Percentiles rank a stretch among this genome's conserved stretches.
Evolutionary conservation across 2,888 invertebrate genomes (phyloP).

Genomic region (Drosophila demipolita): DNA sequence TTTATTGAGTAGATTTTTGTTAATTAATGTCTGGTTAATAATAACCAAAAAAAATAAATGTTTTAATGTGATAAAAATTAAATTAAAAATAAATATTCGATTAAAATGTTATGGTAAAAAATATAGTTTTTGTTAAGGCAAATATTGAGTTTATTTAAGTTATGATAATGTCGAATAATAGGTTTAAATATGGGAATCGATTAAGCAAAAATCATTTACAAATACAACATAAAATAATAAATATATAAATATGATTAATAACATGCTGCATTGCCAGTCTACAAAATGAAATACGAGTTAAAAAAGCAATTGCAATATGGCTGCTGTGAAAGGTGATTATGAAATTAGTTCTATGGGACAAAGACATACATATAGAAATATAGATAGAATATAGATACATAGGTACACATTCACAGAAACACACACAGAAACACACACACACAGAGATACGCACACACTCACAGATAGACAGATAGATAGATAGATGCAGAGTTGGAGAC

Average conservation of each 20-base stretch:
- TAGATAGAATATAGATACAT: conserved; percentile 4
- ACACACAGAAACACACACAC: conserved; percentile 10
- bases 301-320: conserved; percentile 2
- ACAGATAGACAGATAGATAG: conserved; percentile 15
- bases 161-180: background rate
- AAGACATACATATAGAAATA: conserved; percentile 2
- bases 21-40: background rate
- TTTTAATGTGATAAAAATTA: background rate
- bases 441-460: conserved; percentile 8
- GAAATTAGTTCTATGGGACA: conserved; percentile 13
- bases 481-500: conserved; percentile 30
- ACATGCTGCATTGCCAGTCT: conserved; percentile 23
- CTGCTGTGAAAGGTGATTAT: conserved; percentile 19
- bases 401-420: background rate
- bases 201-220: background rate
- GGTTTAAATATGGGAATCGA: background rate
- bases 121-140: background rate
- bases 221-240: background rate
- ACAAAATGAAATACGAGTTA: background rate
- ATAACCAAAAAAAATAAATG: background rate
- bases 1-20: background rate
- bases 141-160: background rate
- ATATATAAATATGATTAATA: background rate
- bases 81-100: background rate
- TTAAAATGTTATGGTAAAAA: background rate